Base-by-base conservation (phyloP, 1,140 invertebrate species). In the Ceratitis capitata region DNA sequence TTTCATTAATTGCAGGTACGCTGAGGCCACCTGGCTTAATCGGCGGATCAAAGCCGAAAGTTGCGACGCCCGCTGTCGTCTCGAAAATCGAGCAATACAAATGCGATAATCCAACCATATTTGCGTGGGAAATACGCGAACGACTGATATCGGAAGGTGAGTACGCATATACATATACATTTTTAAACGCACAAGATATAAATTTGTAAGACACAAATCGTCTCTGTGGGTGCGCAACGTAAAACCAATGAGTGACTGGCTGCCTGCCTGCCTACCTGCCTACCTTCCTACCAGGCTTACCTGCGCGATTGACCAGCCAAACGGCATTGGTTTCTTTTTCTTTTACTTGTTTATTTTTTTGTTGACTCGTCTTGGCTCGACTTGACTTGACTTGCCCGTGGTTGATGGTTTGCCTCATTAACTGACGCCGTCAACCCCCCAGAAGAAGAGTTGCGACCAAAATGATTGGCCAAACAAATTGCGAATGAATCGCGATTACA, bases 21-120 rank as follows among this genome's bases (percentile, higher is more conserved):
- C 94, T 99, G 83, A 94, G 97, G 88, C 97, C 98, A 87, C 98
- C 98, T 9, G 97, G 98, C 47, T 94, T 99, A 87, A 99, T 99
- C 88, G 99, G 98, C 74, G 99, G 99, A 78, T 99, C 98, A 92
- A 99, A 99, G 93, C 98, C 98, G 2, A 98, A 99, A 93, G 99
- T 99, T 85, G 98, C 98, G 86, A 99, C 98, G 26, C 97, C 98
- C 6, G 97, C 97, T 12, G 97, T 98, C 47, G 97, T 98, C 39
- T 96, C 96, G 86, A 98, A 98, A 94, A 98, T 98, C 91, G 97
- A 98, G 93, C 97, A 98, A 92, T 98, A 98, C 94, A 98, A 98
- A 93, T 93, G 97, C 87, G 97, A 98, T 92, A 98, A 98, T 92
- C 97, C 97, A 26, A 98, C 98, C 85, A 98, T 99, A 92, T 98